Conservation (phyloP, 2,113 vertebrate genomes). For the Calidris pugnax region DNA sequence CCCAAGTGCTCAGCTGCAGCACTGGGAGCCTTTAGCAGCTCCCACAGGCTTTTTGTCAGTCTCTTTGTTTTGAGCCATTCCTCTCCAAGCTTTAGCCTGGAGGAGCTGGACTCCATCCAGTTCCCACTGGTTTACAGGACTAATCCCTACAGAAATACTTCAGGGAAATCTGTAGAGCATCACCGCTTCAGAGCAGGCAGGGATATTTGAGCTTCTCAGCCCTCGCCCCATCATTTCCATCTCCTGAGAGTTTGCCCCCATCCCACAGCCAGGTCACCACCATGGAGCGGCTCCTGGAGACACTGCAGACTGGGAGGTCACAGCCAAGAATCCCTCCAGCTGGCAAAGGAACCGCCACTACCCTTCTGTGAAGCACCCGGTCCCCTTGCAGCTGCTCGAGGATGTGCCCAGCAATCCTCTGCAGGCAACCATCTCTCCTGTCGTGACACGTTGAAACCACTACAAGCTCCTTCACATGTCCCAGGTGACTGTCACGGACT, state of each 20-base stretch:
- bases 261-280: too few species aligned
- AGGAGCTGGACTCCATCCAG: neutral
- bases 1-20: too few species aligned
- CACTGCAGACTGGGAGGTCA: too few species aligned
- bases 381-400: neutral
- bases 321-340: neutral
- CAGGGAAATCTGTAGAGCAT: neutral
- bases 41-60: neutral
- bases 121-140: neutral
- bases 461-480: neutral
- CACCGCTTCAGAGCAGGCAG: neutral
- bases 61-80: neutral
- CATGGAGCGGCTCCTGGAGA: rapidly evolving
- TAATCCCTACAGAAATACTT: neutral
- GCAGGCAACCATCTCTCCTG: neutral
- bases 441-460: neutral
- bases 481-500: neutral
- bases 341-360: neutral
- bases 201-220: too few species aligned
- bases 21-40: neutral
- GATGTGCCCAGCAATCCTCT: neutral
- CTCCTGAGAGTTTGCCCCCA: neutral
- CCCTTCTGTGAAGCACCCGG: neutral
- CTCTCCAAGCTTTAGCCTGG: neutral
- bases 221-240: neutral